phyloP scores from a whole-genome alignment of 2,113 vertebrate genomes.

The Junco hyemalis region DNA sequence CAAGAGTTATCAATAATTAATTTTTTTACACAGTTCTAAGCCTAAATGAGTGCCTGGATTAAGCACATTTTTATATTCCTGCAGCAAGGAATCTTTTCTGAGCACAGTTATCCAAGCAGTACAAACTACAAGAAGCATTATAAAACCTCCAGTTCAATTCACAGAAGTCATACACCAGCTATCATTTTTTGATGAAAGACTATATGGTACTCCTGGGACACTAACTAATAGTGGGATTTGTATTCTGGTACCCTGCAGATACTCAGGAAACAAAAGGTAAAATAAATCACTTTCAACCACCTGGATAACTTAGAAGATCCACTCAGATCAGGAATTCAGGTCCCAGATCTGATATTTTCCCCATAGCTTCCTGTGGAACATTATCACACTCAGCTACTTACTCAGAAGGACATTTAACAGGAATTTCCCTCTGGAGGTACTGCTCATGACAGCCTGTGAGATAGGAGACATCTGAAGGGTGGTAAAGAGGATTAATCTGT shows the following conservation, averaged over 20 bases:
- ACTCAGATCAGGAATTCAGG: neutral
- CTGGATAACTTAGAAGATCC: neutral
- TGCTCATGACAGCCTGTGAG: neutral
- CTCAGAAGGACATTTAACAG: constrained; percentile 1
- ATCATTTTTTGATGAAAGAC: neutral
- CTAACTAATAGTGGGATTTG: neutral
- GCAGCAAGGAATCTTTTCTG: neutral
- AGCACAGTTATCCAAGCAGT: neutral
- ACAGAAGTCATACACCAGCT: neutral
- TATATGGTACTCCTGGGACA: neutral
- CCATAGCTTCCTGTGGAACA: neutral
- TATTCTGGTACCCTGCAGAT: neutral
- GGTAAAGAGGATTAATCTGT: neutral
- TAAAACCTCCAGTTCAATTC: neutral
- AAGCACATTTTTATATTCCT: neutral
- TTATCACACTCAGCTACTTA: constrained; percentile 18
- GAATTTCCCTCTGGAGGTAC: constrained; percentile 24
- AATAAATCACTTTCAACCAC: constrained; percentile 5
- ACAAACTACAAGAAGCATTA: neutral
- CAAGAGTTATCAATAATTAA: neutral
- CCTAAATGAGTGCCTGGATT: neutral
- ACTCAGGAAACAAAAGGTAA: neutral
- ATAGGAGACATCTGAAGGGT: neutral
- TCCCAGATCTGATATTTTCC: neutral
- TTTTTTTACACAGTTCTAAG: neutral